Conservation (phyloP, 2,113 vertebrate genomes). For the Oriolus oriolus region DNA sequence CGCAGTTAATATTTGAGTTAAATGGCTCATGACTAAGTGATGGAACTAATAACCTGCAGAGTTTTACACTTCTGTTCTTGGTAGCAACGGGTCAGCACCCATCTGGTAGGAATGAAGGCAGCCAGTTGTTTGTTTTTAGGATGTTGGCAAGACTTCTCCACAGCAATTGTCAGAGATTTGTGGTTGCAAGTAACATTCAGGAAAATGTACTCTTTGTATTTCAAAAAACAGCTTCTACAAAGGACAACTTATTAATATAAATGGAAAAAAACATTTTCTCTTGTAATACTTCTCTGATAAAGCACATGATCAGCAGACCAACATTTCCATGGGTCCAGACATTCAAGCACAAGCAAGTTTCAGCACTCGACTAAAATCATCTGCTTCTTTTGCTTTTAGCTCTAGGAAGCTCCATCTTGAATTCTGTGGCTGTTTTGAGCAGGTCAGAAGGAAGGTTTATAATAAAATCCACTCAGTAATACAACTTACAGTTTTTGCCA, state of each 20-base stretch:
- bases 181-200: neutral
- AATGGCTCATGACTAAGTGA: constrained; percentile 65
- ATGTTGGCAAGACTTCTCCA: neutral
- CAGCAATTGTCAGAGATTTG: neutral
- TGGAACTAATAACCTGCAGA: constrained; percentile 48
- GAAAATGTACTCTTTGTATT: neutral
- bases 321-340: neutral
- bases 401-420: neutral
- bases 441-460: neutral
- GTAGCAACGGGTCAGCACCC: constrained; percentile 18
- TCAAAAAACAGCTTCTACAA: neutral
- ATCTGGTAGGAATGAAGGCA: neutral
- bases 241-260: neutral
- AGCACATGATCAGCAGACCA: neutral
- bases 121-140: constrained; percentile 5
- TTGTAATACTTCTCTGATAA: neutral
- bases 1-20: constrained; percentile 60
- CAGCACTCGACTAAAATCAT: neutral
- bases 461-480: neutral
- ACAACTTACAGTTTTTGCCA: neutral
- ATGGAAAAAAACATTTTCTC: neutral
- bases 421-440: neutral
- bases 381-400: neutral
- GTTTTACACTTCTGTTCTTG: constrained; percentile 12
- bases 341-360: neutral